Conservation (phyloP, 2,888 invertebrate genomes). For the Hanleya hanleyi region DNA sequence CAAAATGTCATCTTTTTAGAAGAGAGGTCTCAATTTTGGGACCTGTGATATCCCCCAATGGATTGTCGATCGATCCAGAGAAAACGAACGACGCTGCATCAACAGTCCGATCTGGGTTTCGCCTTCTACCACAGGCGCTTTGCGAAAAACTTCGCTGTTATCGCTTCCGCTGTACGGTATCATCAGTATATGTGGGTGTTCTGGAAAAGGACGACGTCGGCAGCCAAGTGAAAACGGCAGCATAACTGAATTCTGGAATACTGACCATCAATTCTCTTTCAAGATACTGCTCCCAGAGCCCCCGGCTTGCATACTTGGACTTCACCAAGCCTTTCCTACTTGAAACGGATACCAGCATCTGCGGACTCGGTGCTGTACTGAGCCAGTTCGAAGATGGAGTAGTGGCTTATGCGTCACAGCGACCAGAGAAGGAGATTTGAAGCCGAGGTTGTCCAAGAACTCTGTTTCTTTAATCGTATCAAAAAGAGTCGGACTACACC, state of each 20-base stretch:
- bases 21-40: not conserved
- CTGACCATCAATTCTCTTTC: slow-evolving; percentile 30
- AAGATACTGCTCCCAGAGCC: slow-evolving; percentile 25
- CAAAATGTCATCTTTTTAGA: not conserved
- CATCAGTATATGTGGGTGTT: not conserved
- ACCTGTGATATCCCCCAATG: not conserved
- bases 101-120: not conserved
- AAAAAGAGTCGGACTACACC: slow-evolving; percentile 21
- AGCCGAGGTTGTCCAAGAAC: no score
- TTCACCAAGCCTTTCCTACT: slow-evolving; percentile 19
- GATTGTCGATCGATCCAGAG: not conserved
- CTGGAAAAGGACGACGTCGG: not conserved
- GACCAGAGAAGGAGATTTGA: no score
- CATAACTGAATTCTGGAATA: slow-evolving; percentile 14
- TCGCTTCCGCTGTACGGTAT: not conserved
- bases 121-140: not conserved
- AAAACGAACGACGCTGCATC: not conserved
- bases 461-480: no score
- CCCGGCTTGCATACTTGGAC: slow-evolving; percentile 31
- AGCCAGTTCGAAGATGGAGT: slow-evolving; percentile 26
- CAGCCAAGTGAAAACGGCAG: not conserved
- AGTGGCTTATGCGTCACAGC: slow-evolving; percentile 35
- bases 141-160: not conserved
- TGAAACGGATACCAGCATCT: slow-evolving; percentile 22
- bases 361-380: slow-evolving; percentile 31